These are phyloP conservation scores for Matsumurasca onukii DNA, from an alignment of 1,140 invertebrate genomes.

Conservation along the genomic window DNA sequence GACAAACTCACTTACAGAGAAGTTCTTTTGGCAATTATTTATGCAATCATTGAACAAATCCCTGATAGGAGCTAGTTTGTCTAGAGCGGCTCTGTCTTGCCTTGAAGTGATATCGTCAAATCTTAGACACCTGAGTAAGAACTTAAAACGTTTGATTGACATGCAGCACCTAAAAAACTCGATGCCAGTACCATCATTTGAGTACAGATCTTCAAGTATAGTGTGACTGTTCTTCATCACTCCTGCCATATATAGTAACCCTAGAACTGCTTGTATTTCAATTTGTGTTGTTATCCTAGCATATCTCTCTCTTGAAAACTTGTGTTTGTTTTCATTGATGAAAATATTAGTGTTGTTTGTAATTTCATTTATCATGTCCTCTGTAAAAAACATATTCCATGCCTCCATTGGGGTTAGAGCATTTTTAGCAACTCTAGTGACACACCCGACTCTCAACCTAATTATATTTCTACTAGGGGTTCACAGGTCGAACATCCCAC, in stretches of 20 bases:
- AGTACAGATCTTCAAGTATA: background rate
- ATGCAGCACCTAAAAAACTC: background rate
- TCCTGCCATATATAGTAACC: background rate
- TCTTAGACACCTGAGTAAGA: background rate
- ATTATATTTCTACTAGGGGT: too few relatives aligned
- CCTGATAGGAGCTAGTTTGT: constrained; percentile 1
- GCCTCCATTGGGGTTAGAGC: too few relatives aligned
- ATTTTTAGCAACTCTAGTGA: too few relatives aligned
- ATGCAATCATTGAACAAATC: background rate
- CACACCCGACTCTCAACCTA: too few relatives aligned
- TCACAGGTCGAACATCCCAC: too few relatives aligned
- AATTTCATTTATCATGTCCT: too few relatives aligned
- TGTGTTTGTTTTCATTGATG: too few relatives aligned
- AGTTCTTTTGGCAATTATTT: background rate
- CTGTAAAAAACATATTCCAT: too few relatives aligned
- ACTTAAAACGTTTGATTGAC: background rate
- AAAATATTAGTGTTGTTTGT: too few relatives aligned
- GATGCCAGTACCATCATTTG: background rate
- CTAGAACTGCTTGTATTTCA: background rate
- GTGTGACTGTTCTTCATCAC: background rate
- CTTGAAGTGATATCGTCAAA: background rate
- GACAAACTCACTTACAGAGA: too few relatives aligned
- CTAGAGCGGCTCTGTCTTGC: background rate
- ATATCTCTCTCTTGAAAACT: too few relatives aligned
- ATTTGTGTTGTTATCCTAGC: too few relatives aligned